Base-by-base conservation (phyloP, 2,113 vertebrate genomes). In the Phoenicopterus ruber region DNA sequence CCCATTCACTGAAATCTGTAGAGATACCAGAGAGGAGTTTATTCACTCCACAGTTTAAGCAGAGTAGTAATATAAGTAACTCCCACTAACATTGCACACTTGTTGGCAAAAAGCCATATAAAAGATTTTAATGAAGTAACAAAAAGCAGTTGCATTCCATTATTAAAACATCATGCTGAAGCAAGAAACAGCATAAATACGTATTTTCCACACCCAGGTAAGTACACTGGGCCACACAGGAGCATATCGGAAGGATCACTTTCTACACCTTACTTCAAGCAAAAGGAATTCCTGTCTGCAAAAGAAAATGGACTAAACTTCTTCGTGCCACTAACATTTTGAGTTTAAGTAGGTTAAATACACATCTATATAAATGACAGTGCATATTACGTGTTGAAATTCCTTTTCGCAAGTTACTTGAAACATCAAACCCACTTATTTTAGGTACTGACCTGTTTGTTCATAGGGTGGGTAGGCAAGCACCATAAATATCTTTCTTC, bases 401-500 rank as follows among this genome's bases (percentile, higher is more conserved):
- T 32, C 36, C 38, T 58, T 87, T 71, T n/a, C 29, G 5, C 36
- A 10, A 11, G 40, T 9, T 29, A 58, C 31, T 3, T 9, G 67
- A 57, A 82, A 72, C 40, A 84, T 38, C 79, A 44, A 17, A 40
- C 19, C 8, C 20, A 11, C 57, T 17, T 44, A 13, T 29, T 71
- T 36, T n/a, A 72, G 22, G 18, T 50, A 97, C 98, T 89, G 20
- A 98, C 95, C 98, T 97, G 92, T 72, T 69, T 74, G 94, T 58
- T 97, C 86, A 29, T 54, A 90, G 5, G 93, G 91, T 20, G 72
- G 91, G 8, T 50, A 70, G 29, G 82, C 77, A 62, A 93, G 47
- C 20, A 87, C 84, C 0, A 24, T 59, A 63, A 96, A 87, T 94
- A 96, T 82, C 77, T 85, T 63, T 76, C 90, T 80, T 79, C 77